Conservation (phyloP, 2,797 vertebrate genomes). For the Ctenopoma kingsleyae region DNA sequence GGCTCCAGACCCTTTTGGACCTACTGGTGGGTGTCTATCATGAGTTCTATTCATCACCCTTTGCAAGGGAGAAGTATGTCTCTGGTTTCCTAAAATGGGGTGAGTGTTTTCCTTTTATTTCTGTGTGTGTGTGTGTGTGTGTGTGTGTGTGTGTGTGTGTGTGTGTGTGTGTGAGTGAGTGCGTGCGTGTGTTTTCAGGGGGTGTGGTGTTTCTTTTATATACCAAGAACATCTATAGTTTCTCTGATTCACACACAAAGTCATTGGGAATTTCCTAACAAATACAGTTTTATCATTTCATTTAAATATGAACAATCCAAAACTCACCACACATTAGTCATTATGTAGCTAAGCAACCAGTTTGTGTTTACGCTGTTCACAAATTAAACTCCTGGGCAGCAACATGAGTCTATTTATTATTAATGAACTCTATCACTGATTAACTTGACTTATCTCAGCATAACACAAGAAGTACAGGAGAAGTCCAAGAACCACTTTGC, state of each 20-base stretch:
- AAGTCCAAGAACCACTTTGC: no score
- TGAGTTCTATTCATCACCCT: constrained; percentile 84
- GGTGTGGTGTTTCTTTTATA: background rate
- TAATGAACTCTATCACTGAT: background rate
- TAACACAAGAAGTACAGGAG: background rate
- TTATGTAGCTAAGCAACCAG: background rate
- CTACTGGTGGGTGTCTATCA: constrained; percentile 89
- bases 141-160: no score
- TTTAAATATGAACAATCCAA: background rate
- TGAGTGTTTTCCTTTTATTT: constrained; percentile 72
- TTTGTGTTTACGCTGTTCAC: constrained; percentile 1
- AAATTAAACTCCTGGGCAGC: background rate
- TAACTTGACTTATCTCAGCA: background rate
- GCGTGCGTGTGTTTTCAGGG: background rate
- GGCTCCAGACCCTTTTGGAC: constrained; percentile 89
- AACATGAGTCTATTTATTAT: background rate
- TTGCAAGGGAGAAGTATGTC: constrained; percentile 86
- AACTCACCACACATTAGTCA: background rate
- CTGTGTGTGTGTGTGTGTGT: background rate
- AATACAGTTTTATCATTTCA: background rate
- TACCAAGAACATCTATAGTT: background rate
- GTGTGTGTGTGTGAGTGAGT: constrained; percentile 1
- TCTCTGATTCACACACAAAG: background rate
- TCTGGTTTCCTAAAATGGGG: constrained; percentile 88
- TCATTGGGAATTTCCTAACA: background rate